Conservation (phyloP, 1,140 invertebrate genomes). For the Alviniconcha marisindica region DNA sequence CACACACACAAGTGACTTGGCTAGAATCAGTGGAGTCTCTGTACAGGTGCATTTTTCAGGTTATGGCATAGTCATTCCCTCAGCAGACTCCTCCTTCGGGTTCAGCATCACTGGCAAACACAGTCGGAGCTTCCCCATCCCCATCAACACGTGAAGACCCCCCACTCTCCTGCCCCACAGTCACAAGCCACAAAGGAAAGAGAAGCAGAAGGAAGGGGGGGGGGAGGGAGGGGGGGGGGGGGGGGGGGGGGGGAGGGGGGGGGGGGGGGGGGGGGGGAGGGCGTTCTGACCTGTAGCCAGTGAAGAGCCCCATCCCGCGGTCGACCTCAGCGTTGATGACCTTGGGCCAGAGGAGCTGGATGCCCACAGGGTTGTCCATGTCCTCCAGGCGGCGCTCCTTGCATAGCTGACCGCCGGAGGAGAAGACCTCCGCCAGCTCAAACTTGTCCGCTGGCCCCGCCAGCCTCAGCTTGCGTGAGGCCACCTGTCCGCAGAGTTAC, state of each 20-base stretch:
- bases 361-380: conserved; percentile 91
- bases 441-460: conserved; percentile 83
- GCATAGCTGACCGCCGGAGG: conserved; percentile 86
- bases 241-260: not conserved
- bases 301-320: conserved; percentile 82
- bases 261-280: no score
- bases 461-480: conserved; percentile 84
- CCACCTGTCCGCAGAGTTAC: conserved; percentile 55
- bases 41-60: no score
- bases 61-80: no score
- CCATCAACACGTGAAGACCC: no score
- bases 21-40: no score
- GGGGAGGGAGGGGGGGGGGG: no score
- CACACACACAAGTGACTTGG: no score
- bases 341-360: conserved; percentile 96
- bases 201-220: no score
- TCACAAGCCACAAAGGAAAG: not conserved
- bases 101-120: no score
- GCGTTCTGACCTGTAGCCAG: conserved; percentile 60
- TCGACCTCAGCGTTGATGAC: conserved; percentile 61
- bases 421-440: conserved; percentile 93
- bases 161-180: no score
- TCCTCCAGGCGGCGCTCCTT: conserved; percentile 92
- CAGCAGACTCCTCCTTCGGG: no score
- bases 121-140: no score